Percentiles rank a stretch among this genome's conserved stretches.
These are phyloP conservation scores for Zootermopsis nevadensis DNA, from an alignment of 2,888 invertebrate genomes.

Conservation along the genomic window DNA sequence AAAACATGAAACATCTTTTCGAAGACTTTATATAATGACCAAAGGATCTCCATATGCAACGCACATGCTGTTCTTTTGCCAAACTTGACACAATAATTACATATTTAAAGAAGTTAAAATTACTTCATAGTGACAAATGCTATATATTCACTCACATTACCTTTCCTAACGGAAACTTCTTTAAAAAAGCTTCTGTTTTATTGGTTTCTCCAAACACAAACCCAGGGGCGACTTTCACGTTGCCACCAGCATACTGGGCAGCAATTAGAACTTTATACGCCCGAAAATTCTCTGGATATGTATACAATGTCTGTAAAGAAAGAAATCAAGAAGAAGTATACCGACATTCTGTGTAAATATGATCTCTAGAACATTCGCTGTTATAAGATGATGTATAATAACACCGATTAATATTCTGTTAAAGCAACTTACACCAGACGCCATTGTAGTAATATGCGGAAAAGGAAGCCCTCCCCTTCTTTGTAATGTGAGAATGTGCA, in stretches of 20 bases:
- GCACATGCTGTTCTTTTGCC: conserved; percentile 9
- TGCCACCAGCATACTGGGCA: conserved; percentile 93
- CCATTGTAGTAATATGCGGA: conserved; percentile 62
- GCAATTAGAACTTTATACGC: conserved; percentile 98
- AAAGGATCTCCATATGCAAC: conserved; percentile 2
- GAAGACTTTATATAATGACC: no score
- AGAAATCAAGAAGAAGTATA: conserved; percentile 29
- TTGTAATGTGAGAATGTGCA: not conserved
- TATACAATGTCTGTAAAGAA: conserved; percentile 89
- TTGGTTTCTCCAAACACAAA: conserved; percentile 97
- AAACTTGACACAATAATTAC: not conserved
- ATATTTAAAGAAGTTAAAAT: not conserved
- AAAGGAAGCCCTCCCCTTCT: conserved; percentile 57
- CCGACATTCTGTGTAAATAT: conserved; percentile 24
- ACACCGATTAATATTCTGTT: conserved; percentile 54
- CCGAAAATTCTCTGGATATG: conserved; percentile 98
- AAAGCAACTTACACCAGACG: conserved; percentile 66
- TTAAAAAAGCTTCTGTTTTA: conserved; percentile 84
- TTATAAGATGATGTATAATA: conserved; percentile 30
- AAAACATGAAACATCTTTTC: no score
- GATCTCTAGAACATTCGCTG: not conserved
- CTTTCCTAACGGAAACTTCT: conserved; percentile 98
- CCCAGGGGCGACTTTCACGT: conserved; percentile 82
- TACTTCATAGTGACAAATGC: not conserved
- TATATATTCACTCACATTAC: conserved; percentile 67